Evolutionary conservation across 2,113 vertebrate genomes (phyloP).

Genomic region (Sitta europaea): DNA sequence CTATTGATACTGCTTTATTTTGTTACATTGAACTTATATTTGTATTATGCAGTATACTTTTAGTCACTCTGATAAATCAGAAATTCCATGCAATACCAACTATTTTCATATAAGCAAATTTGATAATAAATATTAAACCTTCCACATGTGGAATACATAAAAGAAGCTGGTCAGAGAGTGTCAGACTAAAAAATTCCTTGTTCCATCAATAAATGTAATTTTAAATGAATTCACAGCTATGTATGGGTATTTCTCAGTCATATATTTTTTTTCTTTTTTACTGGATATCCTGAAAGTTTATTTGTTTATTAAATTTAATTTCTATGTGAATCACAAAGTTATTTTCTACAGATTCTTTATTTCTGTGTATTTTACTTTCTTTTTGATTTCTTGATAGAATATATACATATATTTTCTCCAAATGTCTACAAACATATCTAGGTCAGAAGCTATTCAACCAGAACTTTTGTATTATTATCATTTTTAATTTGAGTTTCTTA

Average conservation of each 20-base stretch:
- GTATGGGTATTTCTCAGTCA: background rate
- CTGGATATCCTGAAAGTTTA: background rate
- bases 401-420: background rate
- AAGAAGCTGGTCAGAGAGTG: background rate
- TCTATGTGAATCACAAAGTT: background rate
- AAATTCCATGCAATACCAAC: background rate
- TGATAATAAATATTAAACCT: background rate
- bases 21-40: background rate
- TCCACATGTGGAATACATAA: background rate
- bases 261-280: background rate
- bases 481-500: background rate
- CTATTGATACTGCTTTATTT: background rate
- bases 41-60: background rate
- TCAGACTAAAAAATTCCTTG: background rate
- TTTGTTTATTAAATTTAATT: background rate
- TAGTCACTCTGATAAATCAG: background rate
- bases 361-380: background rate
- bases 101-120: background rate
- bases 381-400: background rate
- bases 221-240: background rate
- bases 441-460: background rate
- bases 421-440: background rate
- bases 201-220: background rate
- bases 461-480: fast-evolving
- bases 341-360: background rate